phyloP scores from a whole-genome alignment of 2,888 invertebrate genomes.

The Aplocera efformata region DNA sequence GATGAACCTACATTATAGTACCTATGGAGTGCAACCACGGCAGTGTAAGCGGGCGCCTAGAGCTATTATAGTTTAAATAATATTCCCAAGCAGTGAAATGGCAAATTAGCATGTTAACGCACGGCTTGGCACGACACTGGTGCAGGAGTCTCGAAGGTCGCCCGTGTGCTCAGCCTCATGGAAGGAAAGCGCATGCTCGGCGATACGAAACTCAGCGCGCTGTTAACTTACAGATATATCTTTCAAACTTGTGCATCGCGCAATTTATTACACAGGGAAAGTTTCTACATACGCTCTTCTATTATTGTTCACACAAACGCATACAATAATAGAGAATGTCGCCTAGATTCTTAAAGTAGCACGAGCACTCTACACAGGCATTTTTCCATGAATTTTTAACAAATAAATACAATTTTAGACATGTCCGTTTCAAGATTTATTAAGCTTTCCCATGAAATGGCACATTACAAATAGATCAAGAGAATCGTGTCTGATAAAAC shows the following conservation, averaged over 20 bases:
- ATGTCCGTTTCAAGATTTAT: too few relatives aligned
- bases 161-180: constrained; percentile 16
- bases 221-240: not conserved
- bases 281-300: not conserved
- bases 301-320: too few relatives aligned
- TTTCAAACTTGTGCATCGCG: not conserved
- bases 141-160: constrained; percentile 16
- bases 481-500: constrained; percentile 8
- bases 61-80: not conserved
- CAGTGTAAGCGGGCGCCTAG: too few relatives aligned
- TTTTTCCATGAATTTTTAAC: too few relatives aligned
- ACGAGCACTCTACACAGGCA: too few relatives aligned
- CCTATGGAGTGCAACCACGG: too few relatives aligned
- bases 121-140: constrained; percentile 3
- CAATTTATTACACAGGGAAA: not conserved
- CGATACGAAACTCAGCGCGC: not conserved
- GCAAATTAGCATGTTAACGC: constrained; percentile 15
- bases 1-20: too few relatives aligned
- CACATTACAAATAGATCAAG: too few relatives aligned
- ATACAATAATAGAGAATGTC: too few relatives aligned
- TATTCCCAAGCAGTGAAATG: constrained; percentile 4
- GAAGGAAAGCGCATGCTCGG: constrained; percentile 9
- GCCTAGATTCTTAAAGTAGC: too few relatives aligned
- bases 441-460: too few relatives aligned
- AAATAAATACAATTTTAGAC: too few relatives aligned